These are phyloP conservation scores for Solea solea DNA, from an alignment of 2,113 vertebrate species.

Conservation along the genomic window DNA sequence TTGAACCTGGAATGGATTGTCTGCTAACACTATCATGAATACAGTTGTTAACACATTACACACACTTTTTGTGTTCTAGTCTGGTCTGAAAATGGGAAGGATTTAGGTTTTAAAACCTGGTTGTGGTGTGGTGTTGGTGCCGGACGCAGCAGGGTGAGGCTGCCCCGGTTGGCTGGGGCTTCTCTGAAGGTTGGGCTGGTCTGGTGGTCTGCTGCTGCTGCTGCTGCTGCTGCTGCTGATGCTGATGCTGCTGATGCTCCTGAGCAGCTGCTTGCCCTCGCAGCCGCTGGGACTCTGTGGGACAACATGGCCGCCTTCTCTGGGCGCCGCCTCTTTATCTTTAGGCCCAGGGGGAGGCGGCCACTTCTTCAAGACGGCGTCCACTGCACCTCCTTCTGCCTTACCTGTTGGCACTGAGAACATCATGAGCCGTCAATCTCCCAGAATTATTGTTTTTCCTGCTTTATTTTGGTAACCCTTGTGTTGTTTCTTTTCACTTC, in stretches of 20 bases:
- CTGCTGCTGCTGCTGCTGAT: neutral
- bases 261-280: constrained; percentile 21
- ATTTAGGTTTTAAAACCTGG: constrained; percentile 56
- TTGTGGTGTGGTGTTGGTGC: neutral
- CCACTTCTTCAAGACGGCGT: constrained; percentile 82
- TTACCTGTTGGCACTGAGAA: constrained; percentile 27
- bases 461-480: too few species aligned
- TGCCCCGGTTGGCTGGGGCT: constrained; percentile 18
- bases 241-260: constrained; percentile 17
- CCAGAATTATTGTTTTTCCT: too few species aligned
- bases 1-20: too few species aligned
- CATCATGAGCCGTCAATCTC: neutral
- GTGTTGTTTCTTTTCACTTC: too few species aligned
- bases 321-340: constrained; percentile 39
- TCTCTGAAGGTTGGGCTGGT: constrained; percentile 7
- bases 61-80: too few species aligned
- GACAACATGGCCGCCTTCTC: neutral
- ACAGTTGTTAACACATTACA: too few species aligned
- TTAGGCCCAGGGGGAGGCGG: constrained; percentile 77
- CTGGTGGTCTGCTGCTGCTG: constrained; percentile 25
- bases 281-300: constrained; percentile 3
- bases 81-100: too few species aligned
- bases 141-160: neutral
- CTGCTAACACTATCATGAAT: too few species aligned
- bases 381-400: constrained; percentile 47